phyloP scores from a whole-genome alignment of 2,888 invertebrate species.

The Argyresthia goedartella region DNA sequence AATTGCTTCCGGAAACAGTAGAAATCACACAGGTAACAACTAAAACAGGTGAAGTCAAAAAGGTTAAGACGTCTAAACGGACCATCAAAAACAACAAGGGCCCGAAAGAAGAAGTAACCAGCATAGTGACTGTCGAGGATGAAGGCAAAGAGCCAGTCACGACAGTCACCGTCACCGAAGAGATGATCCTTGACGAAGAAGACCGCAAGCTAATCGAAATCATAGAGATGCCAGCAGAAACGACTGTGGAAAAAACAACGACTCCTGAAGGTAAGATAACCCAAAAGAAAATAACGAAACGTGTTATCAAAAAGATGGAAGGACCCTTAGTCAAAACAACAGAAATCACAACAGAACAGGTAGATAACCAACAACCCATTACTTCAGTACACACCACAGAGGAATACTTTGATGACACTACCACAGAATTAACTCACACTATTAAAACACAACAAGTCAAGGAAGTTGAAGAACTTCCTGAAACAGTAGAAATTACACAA shows the following conservation, averaged over 20 bases:
- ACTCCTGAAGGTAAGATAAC: conserved; percentile 24
- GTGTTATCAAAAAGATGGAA: not conserved
- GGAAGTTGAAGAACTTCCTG: not conserved
- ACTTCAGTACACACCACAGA: conserved; percentile 20
- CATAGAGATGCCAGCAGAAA: conserved; percentile 41
- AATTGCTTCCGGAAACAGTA: conserved; percentile 28
- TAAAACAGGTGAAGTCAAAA: conserved; percentile 30
- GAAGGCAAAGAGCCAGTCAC: conserved; percentile 28
- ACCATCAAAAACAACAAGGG: conserved; percentile 37
- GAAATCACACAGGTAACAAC: conserved; percentile 43
- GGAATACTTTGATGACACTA: conserved; percentile 19
- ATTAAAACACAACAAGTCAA: not conserved
- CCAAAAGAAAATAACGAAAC: not conserved
- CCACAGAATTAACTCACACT: conserved; percentile 6
- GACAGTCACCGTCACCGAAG: conserved; percentile 22
- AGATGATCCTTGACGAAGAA: conserved; percentile 21
- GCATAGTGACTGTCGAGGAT: conserved; percentile 39
- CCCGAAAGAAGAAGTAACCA: conserved; percentile 43
- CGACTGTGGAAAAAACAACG: conserved; percentile 71
- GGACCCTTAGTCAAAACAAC: not conserved
- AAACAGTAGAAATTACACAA: conserved; percentile 19
- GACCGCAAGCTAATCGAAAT: conserved; percentile 25
- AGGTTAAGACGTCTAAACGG: conserved; percentile 16
- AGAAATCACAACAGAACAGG: not conserved
- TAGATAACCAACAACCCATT: not conserved